Base-by-base conservation (phyloP, 2,113 vertebrate genomes). In the Spheniscus mendiculus region DNA sequence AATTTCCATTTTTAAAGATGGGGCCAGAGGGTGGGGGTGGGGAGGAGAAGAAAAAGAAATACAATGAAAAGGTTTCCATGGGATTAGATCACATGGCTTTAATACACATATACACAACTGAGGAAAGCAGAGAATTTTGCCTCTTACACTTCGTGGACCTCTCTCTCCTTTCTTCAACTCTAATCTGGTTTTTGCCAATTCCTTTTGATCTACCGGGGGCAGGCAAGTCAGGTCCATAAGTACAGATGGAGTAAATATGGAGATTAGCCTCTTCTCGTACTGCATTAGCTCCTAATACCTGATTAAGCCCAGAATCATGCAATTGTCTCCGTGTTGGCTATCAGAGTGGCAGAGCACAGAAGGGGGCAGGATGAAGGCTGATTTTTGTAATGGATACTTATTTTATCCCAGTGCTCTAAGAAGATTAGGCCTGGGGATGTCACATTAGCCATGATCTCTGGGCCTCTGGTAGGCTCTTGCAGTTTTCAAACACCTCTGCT, bases 301-400 rank as follows among this genome's bases (percentile, higher is more conserved):
- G 99, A 99, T 99, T 99, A 99, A 99, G 98, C 98, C 98, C 94
- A 93, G 98, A 99, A 98, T 99, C 98, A 97, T 96, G 98, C 99
- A 98, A 99, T 99, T 99, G 99, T 99, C 99, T 99, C 98, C 58
- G 80, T 97, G 98, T 98, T 98, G 98, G 98, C 99, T 99, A 99
- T 99, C 98, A 98, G 98, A 99, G 98, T 98, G 98, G 98, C 98
- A 98, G 91, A 98, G 98, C 98, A 98, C 98, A 98, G 98, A 96
- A 98, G 98, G 99, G 98, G 98, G 98, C 98, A 98, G 99, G 98
- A 99, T 98, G 98, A 99, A 99, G 99, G 99, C 99, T 98, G 99
- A 99, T 99, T 99, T 98, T 98, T 97, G 99, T 99, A 99, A 99
- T 99, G 99, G 99, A 99, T 99, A 99, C 99, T 99, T 98, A 99